Base-by-base conservation (phyloP, 2,113 vertebrate species). In the Chaetodon trifascialis region DNA sequence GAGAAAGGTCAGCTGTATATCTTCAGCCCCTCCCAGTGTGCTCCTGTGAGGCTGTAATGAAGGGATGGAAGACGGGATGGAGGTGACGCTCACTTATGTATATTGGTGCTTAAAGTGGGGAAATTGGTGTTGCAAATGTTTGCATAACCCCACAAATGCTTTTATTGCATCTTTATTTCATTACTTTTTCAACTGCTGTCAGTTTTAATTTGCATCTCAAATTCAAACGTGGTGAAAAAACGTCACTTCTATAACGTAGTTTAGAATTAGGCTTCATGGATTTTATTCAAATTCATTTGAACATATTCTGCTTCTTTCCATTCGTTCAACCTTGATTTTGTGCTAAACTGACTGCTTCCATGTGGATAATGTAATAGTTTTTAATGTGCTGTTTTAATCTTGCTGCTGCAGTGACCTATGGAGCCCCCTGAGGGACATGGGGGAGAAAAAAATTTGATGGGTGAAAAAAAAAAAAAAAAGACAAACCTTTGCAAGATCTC, bases 1-100 rank as follows among this genome's bases (percentile, higher is more conserved):
- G 23, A 69, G 55, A 82, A 54, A 71, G n/a, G 52, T 64, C 64
- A 69, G 76, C 60, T 36, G 34, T 21, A 34, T 23, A 63, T 68
- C 8, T 49, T n/a, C 15, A 55, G 60, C 4, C 1, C 10, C 11
- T 73, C 68, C 60, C 62, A 17, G 56, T 44, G 36, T 23, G 74
- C 44, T 65, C 66, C 82, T 44, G 4, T 47, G 69, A 79, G 36
- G 55, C 69, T 54, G 36, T 67, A 56, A 68, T 17, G 58, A 63
- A 76, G 56, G 38, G 21, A 58, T 16, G 6, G 47, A 52, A 34
- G 23, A 70, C 5, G 15, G 30, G 7, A 30, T n/a, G 51, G 17
- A 63, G n/a, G 16, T 38, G 15, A 54, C 49, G 44, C 34, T 74
- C 70, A 80, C 11, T 16, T 67, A 23, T 16, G 19, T 62, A 17